phyloP scores from a whole-genome alignment of 2,888 invertebrate genomes.

The Prosapia bicincta region DNA sequence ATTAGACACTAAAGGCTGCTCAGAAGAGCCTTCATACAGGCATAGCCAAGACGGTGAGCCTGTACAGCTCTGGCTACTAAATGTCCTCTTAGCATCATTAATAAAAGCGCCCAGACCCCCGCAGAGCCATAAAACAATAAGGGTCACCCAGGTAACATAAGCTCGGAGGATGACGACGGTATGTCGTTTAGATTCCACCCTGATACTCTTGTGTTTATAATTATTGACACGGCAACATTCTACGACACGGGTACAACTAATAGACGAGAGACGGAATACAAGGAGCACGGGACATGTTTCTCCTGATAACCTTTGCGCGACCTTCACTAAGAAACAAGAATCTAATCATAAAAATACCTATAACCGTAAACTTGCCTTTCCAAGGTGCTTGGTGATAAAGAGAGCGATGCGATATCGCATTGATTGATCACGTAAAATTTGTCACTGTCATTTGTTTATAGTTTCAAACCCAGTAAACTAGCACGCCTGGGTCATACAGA shows the following conservation, averaged over 20 bases:
- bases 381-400: not conserved
- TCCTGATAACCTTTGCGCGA: not conserved
- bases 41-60: not conserved
- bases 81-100: not conserved
- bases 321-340: not conserved
- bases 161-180: not conserved
- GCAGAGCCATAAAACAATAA: not conserved
- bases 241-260: not conserved
- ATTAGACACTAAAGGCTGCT: no score
- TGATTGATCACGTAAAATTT: no score
- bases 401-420: not conserved
- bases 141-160: not conserved
- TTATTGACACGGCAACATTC: not conserved
- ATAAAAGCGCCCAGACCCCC: not conserved
- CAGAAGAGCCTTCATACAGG: no score
- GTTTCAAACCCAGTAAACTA: no score
- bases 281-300: not conserved
- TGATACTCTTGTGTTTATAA: not conserved
- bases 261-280: not conserved
- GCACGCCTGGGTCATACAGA: no score
- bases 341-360: not conserved
- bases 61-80: not conserved
- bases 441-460: no score
- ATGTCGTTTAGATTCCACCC: not conserved
- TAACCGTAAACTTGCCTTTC: not conserved